Evolutionary conservation across 2,888 invertebrate species (phyloP).

Genomic region (Dioctria linearis): DNA sequence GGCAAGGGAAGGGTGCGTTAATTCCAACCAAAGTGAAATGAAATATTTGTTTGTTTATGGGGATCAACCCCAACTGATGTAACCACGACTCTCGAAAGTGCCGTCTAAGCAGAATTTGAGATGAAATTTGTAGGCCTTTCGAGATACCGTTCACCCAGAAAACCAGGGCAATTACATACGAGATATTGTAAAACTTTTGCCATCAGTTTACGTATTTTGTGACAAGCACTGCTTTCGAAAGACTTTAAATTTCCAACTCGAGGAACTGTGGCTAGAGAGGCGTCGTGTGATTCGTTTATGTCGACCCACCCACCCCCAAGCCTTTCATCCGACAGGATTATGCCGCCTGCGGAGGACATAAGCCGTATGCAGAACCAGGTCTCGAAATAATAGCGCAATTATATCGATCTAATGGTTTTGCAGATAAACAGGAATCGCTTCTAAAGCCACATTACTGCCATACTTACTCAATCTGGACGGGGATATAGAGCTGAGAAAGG

Average conservation of each 20-base stretch:
- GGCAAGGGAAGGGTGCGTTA: not conserved
- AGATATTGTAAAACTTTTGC: slow-evolving; percentile 55
- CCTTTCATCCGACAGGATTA: slow-evolving; percentile 34
- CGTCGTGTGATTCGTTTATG: not conserved
- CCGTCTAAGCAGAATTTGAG: not conserved
- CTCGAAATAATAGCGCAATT: slow-evolving; percentile 50
- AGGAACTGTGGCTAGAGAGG: slow-evolving; percentile 16
- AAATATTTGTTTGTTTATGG: slow-evolving; percentile 1
- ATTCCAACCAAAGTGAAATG: not conserved
- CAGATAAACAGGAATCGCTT: slow-evolving; percentile 51
- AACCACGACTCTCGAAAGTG: not conserved
- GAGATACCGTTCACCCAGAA: not conserved
- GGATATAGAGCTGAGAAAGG: not conserved
- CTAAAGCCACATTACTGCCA: slow-evolving; percentile 50
- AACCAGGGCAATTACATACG: slow-evolving; percentile 35
- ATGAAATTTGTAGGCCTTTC: not conserved
- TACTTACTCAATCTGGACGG: slow-evolving; percentile 35
- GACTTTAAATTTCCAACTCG: slow-evolving; percentile 34
- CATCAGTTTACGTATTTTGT: slow-evolving; percentile 55
- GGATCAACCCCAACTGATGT: not conserved
- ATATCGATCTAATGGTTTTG: slow-evolving; percentile 52
- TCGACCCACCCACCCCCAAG: not conserved
- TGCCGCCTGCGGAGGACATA: slow-evolving; percentile 35
- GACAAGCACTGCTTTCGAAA: slow-evolving; percentile 51
- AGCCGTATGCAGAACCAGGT: slow-evolving; percentile 22